Conservation (phyloP, 2,797 vertebrate species). For the Hafferia zeledoni region DNA sequence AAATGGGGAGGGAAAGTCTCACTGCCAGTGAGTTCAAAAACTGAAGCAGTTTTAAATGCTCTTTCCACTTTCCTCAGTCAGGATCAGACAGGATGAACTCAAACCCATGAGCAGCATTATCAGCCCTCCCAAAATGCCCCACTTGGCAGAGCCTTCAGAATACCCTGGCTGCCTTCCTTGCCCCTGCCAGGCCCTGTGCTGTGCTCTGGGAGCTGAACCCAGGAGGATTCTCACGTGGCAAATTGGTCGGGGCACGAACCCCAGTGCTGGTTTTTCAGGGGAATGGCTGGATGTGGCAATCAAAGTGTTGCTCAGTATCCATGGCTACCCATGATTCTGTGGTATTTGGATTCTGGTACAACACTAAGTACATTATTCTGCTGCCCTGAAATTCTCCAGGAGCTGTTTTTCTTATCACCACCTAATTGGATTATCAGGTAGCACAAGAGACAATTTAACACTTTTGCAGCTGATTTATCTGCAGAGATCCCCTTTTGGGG, state of each 20-base stretch:
- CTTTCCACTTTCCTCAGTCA: not conserved
- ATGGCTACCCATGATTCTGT: not conserved
- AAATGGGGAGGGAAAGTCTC: not conserved
- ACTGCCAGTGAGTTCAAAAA: not conserved
- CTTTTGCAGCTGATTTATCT: conserved; percentile 50
- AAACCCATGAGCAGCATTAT: not conserved
- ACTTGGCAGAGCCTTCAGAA: not conserved
- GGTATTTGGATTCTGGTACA: conserved; percentile 21
- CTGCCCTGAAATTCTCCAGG: conserved; percentile 51
- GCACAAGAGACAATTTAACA: conserved; percentile 62
- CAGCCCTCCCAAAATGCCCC: not conserved
- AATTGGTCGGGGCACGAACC: not conserved
- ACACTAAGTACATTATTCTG: conserved; percentile 42
- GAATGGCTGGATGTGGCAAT: not conserved
- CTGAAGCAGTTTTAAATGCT: not conserved
- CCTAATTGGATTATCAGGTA: conserved; percentile 75
- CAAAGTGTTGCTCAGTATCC: conserved; percentile 21
- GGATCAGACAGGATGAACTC: not conserved
- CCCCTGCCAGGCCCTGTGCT: not conserved
- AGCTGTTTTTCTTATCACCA: conserved; percentile 55
- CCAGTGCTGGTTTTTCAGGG: not conserved
- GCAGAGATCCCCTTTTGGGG: conserved; percentile 22
- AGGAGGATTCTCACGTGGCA: not conserved
- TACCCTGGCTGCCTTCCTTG: not conserved
- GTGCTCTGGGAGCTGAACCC: not conserved